Evolutionary conservation across 2,888 invertebrate species (phyloP).

Genomic region (Apodemia duryi): DNA sequence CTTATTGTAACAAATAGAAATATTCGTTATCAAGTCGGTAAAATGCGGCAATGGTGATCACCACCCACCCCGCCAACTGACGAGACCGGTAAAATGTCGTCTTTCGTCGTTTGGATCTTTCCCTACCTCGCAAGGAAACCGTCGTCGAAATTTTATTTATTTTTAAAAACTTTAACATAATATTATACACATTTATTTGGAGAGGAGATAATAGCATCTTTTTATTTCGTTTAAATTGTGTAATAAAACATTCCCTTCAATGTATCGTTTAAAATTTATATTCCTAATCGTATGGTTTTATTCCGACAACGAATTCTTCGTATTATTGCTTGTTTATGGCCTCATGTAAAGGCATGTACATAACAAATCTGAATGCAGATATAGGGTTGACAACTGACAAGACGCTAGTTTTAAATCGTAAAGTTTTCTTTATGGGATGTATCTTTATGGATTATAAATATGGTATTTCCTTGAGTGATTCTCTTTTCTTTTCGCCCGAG

Average conservation of each 20-base stretch:
- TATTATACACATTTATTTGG: background rate
- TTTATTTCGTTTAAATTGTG: conserved; percentile 17
- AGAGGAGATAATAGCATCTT: background rate
- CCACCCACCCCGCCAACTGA: too few relatives aligned
- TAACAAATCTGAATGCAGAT: conserved; percentile 12
- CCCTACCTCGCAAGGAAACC: too few relatives aligned
- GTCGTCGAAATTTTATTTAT: too few relatives aligned
- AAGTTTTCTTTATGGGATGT: too few relatives aligned
- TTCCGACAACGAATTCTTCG: conserved; percentile 40
- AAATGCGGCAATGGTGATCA: too few relatives aligned
- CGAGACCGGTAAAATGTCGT: too few relatives aligned
- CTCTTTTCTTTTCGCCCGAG: too few relatives aligned
- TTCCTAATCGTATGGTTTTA: conserved; percentile 36
- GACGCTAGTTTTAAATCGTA: background rate
- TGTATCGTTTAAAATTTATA: conserved; percentile 40
- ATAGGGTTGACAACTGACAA: background rate
- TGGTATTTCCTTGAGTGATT: too few relatives aligned
- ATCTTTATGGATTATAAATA: too few relatives aligned
- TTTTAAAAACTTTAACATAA: background rate
- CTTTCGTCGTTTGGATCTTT: too few relatives aligned
- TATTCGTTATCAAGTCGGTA: too few relatives aligned
- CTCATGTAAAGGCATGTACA: conserved; percentile 24
- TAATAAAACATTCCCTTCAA: conserved; percentile 36
- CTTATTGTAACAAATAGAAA: too few relatives aligned
- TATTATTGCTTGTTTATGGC: conserved; percentile 37